Base-by-base conservation (phyloP, 1,140 invertebrate species). In the Drosophila ercepeae region DNA sequence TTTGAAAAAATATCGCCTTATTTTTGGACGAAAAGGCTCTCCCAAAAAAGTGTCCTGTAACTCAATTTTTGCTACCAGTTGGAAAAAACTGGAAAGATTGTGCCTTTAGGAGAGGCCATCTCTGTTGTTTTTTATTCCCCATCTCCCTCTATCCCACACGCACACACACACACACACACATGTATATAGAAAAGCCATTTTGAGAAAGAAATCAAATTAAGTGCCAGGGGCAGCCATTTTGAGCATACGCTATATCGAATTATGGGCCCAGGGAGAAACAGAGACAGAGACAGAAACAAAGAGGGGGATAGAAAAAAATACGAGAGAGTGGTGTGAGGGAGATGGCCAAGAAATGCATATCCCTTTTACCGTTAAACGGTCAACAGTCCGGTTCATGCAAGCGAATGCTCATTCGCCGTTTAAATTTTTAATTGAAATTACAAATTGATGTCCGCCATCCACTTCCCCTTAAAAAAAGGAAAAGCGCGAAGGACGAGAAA, bases 401-500 rank as follows among this genome's bases (percentile, higher is more conserved):
- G 25, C 27, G 45, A 67, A 65, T 65, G 59, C 36, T 67, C 60
- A 67, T 65, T 67, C 46, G 63, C 64, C 60, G 69, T 67, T 82
- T 83, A 71, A 84, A 83, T 83, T 84, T 84, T 83, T 84, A 83
- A 84, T 84, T 83, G 70, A 84, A 83, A 83, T 83, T 83, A 83
- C 79, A 71, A 78, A 83, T 83, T 83, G 75, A 83, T 83, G 70
- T 59, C 64, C 58, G 59, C 60, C 50, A 29, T 25, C 46, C 45
- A 23, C 29, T 39, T 27, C 23, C 19, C 19, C 44, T 44, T 50
- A 25, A 63, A 51, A 67, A 58, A 53, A 23, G 65, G 54, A 34
- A 36, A 52, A 44, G 19, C 29, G 6, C 11, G 16, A 50, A 9
- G 4, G n/a, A 19, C 18, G 27, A 2, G 6, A n/a, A n/a, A n/a